Evolutionary conservation across 92 coral and sea anemone genomes (phyloP).

Genomic region (Palythoa grandis): DNA sequence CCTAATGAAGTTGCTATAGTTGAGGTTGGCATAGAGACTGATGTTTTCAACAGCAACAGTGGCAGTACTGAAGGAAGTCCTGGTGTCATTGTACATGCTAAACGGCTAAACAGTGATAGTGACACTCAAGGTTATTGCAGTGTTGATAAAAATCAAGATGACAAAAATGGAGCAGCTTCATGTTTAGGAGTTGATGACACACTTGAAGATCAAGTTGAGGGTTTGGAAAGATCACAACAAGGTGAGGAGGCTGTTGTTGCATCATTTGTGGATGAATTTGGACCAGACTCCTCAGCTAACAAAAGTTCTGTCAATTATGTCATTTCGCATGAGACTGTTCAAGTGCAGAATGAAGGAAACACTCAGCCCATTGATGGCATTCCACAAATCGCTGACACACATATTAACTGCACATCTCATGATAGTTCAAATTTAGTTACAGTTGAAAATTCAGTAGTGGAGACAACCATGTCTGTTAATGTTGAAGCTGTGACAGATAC

Average conservation of each 20-base stretch:
- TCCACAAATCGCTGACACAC: background rate
- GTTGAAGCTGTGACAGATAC: background rate
- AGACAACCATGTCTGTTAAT: too few relatives aligned
- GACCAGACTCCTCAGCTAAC: background rate
- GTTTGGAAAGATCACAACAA: background rate
- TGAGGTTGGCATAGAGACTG: background rate
- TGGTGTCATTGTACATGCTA: background rate
- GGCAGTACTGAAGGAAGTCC: background rate
- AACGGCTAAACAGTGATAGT: background rate
- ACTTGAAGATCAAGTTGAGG: constrained; percentile 10
- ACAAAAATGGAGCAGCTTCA: background rate
- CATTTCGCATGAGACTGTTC: background rate
- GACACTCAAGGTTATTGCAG: background rate
- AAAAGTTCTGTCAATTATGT: background rate
- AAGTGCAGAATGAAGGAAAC: background rate
- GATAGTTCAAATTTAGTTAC: background rate
- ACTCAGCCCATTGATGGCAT: background rate
- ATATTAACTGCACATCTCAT: background rate
- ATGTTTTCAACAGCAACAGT: background rate
- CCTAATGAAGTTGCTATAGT: background rate
- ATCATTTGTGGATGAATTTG: constrained; percentile 24
- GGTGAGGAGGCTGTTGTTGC: constrained; percentile 25
- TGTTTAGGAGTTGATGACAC: background rate
- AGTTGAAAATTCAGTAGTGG: too few relatives aligned
- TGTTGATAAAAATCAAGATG: background rate